Conservation (phyloP, 2,888 invertebrate species). For the Drosophila affinis region DNA sequence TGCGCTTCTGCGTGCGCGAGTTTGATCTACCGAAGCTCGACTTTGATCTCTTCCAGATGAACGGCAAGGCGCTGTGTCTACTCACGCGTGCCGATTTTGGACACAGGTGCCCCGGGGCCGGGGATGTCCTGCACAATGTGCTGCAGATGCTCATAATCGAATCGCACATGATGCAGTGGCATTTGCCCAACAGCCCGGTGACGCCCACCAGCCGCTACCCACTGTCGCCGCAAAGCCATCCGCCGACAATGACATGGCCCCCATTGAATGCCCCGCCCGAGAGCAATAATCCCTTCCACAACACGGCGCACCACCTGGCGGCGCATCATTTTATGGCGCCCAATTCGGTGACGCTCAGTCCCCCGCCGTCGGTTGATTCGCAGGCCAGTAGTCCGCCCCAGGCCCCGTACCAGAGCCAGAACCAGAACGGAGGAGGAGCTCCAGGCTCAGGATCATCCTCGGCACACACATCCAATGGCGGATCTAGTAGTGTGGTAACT, state of each 20-base stretch:
- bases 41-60: slow-evolving; percentile 97
- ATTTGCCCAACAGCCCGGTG: slow-evolving; percentile 91
- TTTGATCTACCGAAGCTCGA: slow-evolving; percentile 96
- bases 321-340: slow-evolving; percentile 89
- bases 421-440: slow-evolving; percentile 56
- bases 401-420: slow-evolving; percentile 85
- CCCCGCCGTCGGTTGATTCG: slow-evolving; percentile 95
- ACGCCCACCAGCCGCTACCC: slow-evolving; percentile 93
- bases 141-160: slow-evolving; percentile 93
- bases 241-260: slow-evolving; percentile 91
- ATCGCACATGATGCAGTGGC: slow-evolving; percentile 90
- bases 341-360: slow-evolving; percentile 95
- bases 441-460: slow-evolving; percentile 24
- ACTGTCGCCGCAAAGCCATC: slow-evolving; percentile 91
- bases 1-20: slow-evolving; percentile 96
- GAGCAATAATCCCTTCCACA: slow-evolving; percentile 83
- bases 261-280: slow-evolving; percentile 84
- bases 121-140: slow-evolving; percentile 97
- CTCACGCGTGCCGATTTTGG: slow-evolving; percentile 95
- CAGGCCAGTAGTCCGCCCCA: slow-evolving; percentile 94
- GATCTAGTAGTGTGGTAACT: slow-evolving; percentile 50
- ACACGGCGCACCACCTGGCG: slow-evolving; percentile 85
- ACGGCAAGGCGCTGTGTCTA: slow-evolving; percentile 97
- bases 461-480: slow-evolving; percentile 21
- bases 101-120: slow-evolving; percentile 95